Percentiles rank a stretch among this genome's conserved stretches.
These are phyloP conservation scores for Amphiprion ocellaris DNA, from an alignment of 2,113 vertebrate genomes.

Conservation along the genomic window DNA sequence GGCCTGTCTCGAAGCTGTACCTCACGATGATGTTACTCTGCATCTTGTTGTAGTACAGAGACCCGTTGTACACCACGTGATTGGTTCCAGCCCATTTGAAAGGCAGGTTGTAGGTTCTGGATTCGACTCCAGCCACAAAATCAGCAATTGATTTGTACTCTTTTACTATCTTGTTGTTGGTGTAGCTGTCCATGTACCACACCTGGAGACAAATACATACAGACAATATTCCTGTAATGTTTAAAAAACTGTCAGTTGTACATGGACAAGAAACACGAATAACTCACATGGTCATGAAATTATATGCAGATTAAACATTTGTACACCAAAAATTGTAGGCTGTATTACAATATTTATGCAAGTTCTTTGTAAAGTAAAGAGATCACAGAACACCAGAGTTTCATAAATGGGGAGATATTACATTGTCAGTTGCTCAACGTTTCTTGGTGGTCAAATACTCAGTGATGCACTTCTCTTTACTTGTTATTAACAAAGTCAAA, in stretches of 20 bases:
- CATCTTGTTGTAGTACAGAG: slow-evolving; percentile 98
- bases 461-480: slow-evolving; percentile 5
- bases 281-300: not conserved
- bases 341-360: not conserved
- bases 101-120: slow-evolving; percentile 95
- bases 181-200: slow-evolving; percentile 99
- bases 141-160: slow-evolving; percentile 94
- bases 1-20: slow-evolving; percentile 94
- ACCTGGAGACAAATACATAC: slow-evolving; percentile 83
- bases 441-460: not conserved
- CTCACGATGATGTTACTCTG: slow-evolving; percentile 98
- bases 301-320: too few species aligned
- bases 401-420: not conserved
- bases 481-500: not conserved
- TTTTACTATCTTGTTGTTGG: slow-evolving; percentile 97
- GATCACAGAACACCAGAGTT: not conserved
- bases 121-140: slow-evolving; percentile 94
- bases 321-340: too few species aligned
- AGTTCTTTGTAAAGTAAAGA: not conserved
- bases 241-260: too few species aligned
- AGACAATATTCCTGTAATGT: slow-evolving; percentile 4
- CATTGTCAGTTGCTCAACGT: not conserved
- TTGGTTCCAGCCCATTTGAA: slow-evolving; percentile 99
- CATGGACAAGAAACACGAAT: not conserved
- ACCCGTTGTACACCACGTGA: slow-evolving; percentile 97